These are phyloP conservation scores for Myrmecobius fasciatus DNA, from an alignment of 2,113 vertebrate genomes.

Conservation along the genomic window DNA sequence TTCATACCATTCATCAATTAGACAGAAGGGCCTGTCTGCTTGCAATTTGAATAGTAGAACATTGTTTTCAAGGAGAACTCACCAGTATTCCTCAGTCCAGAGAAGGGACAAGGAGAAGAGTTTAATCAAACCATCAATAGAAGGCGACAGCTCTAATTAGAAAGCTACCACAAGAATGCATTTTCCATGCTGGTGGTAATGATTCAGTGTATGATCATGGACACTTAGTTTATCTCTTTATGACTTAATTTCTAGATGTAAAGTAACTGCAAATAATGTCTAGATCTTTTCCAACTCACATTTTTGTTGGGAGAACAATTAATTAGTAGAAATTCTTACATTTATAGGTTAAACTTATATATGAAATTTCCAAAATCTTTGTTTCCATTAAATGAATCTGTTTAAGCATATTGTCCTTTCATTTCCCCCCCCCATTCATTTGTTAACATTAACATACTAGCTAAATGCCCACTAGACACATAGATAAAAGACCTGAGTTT, in stretches of 20 bases:
- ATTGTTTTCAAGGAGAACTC: slow-evolving; percentile 72
- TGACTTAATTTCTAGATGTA: not conserved
- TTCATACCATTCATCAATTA: slow-evolving; percentile 60
- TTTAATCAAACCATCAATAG: slow-evolving; percentile 59
- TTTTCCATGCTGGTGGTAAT: not conserved
- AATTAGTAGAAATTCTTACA: slow-evolving; percentile 16
- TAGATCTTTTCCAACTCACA: not conserved
- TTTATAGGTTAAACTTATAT: slow-evolving; percentile 7
- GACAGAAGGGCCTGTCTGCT: slow-evolving; percentile 63
- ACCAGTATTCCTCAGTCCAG: slow-evolving; percentile 48
- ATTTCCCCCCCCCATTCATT: not conserved
- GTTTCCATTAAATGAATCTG: slow-evolving; percentile 28
- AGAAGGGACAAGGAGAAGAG: slow-evolving; percentile 57
- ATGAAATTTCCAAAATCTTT: not conserved
- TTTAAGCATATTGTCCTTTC: slow-evolving; percentile 20
- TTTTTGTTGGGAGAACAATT: slow-evolving; percentile 15
- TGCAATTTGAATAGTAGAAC: slow-evolving; percentile 57
- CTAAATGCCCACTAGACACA: not conserved
- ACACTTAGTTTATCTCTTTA: slow-evolving; percentile 36
- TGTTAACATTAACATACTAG: not conserved
- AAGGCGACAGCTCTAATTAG: slow-evolving; percentile 43
- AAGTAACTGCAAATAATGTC: slow-evolving; percentile 17
- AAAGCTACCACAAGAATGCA: slow-evolving; percentile 26
- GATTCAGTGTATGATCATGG: slow-evolving; percentile 10
- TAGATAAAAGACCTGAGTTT: not conserved